Base-by-base conservation (phyloP, 2,888 invertebrate genomes). In the Pyrrhia umbra region DNA sequence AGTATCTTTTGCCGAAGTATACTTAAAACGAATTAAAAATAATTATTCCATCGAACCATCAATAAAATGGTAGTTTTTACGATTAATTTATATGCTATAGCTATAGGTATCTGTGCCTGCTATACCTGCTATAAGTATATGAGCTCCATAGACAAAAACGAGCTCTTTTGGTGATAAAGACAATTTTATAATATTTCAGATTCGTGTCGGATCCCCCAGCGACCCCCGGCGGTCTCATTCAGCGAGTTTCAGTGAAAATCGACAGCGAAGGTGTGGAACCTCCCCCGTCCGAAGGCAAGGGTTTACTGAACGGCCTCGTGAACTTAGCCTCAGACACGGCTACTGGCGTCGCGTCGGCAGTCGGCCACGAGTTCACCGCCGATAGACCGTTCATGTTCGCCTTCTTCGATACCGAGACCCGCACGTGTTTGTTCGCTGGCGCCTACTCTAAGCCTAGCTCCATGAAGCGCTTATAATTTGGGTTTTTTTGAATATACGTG, bases 301-400 rank as follows among this genome's bases (percentile, higher is more conserved):
- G 40, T n/a, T 10, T 57, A 3, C 0, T 70, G 2, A 47, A 67
- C 0, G 65, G 77, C 1, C 21, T 68, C 0, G n/a, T 59, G 1
- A 23, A 69, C 27, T 0, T 68, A 0, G 67, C 65, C 4, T n/a
- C 57, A 1, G 51, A 67, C 20, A 60, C 77, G 1, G 80, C 68
- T 0, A 79, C 77, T 0, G 80, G 76, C 0, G 13, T 82, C 2
- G 82, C 80, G 0, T 61, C 67, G 0, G 74, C 66, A 0, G 52
- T 80, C 0, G 85, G 84, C 0, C 67, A 74, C 0, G 77, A 80
- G 18, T 88, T 88, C 16, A 75, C 81, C 0, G 84, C 83, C 0
- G 80, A 88, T 18, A 75, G 75, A 21, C 87, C 88, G 0, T 88
- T 88, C 42, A 59, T 85, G 63, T 87, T 75, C 25, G 84, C 75